phyloP scores from a whole-genome alignment of 2,888 invertebrate genomes.

The Dolichomitus sp. region DNA sequence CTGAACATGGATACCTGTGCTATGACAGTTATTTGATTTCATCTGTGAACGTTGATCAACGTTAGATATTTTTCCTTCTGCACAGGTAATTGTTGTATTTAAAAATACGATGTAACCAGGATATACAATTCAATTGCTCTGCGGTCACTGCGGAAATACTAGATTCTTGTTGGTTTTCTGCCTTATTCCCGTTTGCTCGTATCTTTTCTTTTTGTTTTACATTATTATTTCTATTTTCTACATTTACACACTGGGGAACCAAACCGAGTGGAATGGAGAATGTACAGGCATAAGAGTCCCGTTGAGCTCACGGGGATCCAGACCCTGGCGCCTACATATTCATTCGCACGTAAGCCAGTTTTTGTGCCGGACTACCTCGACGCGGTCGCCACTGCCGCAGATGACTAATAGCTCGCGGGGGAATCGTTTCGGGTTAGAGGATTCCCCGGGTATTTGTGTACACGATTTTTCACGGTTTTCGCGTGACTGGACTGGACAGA shows the following conservation, averaged over 20 bases:
- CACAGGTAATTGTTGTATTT: neutral
- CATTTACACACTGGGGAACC: constrained; percentile 50
- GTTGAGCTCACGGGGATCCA: constrained; percentile 41
- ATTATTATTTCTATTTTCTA: constrained; percentile 31
- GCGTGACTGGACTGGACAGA: constrained; percentile 27
- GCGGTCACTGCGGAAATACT: constrained; percentile 25
- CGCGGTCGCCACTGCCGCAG: constrained; percentile 68
- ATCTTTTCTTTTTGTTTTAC: constrained; percentile 30
- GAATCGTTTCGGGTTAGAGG: constrained; percentile 69
- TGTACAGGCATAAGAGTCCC: constrained; percentile 23
- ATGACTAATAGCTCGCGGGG: constrained; percentile 80
- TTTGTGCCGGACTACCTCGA: constrained; percentile 52
- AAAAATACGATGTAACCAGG: neutral
- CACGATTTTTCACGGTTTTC: constrained; percentile 78
- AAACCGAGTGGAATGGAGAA: constrained; percentile 65
- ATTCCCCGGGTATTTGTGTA: constrained; percentile 72
- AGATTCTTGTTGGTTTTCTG: constrained; percentile 9
- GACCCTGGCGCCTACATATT: constrained; percentile 52
- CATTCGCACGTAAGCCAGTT: constrained; percentile 64
- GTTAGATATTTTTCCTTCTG: no score
- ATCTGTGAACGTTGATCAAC: no score
- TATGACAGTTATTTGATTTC: no score
- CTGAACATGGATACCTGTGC: no score
- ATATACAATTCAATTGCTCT: constrained; percentile 53
- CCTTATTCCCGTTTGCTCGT: constrained; percentile 24